phyloP scores from a whole-genome alignment of 2,888 invertebrate genomes.

The Tineola bisselliella region DNA sequence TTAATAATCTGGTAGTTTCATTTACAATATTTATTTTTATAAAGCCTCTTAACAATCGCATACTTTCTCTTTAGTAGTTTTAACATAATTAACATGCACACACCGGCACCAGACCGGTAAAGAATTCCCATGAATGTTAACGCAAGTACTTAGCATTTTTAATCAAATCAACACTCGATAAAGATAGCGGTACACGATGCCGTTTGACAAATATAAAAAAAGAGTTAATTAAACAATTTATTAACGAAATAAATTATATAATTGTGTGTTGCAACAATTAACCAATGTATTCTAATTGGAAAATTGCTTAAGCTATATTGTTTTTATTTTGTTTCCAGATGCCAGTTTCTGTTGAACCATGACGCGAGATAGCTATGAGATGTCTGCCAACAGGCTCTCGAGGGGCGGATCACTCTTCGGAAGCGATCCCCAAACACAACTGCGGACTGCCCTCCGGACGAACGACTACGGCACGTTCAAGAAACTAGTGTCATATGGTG shows the following conservation, averaged over 20 bases:
- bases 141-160: slow-evolving; percentile 34
- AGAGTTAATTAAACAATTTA: not conserved
- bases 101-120: not conserved
- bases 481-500: slow-evolving; percentile 53
- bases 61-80: not conserved
- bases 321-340: slow-evolving; percentile 44
- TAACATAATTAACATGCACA: slow-evolving; percentile 4
- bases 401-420: slow-evolving; percentile 57
- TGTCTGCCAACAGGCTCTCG: slow-evolving; percentile 46
- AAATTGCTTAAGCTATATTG: slow-evolving; percentile 31
- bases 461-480: slow-evolving; percentile 63
- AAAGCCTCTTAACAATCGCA: not conserved
- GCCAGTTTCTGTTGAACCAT: slow-evolving; percentile 47
- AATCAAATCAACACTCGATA: slow-evolving; percentile 32
- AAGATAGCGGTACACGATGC: not conserved
- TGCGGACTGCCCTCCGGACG: slow-evolving; percentile 60
- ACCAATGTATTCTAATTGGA: slow-evolving; percentile 27
- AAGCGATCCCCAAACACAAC: slow-evolving; percentile 53
- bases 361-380: slow-evolving; percentile 59
- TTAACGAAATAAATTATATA: not conserved
- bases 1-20: too few species aligned
- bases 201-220: not conserved
- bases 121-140: slow-evolving; percentile 42
- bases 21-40: too few species aligned
- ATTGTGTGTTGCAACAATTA: not conserved